Evolutionary conservation across 2,113 vertebrate species (phyloP).

Genomic region (Nycticryphes semicollaris): DNA sequence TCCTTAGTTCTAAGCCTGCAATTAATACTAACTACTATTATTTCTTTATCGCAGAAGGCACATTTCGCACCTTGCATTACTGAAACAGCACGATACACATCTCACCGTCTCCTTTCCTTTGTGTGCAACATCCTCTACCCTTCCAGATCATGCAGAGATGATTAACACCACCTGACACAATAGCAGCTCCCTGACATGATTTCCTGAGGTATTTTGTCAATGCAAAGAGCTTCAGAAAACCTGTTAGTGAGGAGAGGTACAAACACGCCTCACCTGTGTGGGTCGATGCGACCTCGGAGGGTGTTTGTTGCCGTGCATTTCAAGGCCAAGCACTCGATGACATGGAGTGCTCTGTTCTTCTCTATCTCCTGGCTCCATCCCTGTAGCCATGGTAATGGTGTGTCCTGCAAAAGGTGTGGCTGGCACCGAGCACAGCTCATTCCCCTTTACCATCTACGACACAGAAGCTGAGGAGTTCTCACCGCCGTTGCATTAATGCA

Average conservation of each 20-base stretch:
- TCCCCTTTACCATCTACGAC: not conserved
- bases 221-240: not conserved
- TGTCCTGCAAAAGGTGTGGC: not conserved
- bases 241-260: not conserved
- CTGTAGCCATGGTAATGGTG: not conserved
- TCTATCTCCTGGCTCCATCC: not conserved
- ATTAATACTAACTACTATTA: not conserved
- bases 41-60: not conserved
- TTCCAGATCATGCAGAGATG: not conserved
- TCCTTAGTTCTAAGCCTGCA: not conserved
- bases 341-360: not conserved
- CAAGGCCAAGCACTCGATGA: not conserved
- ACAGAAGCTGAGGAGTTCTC: not conserved
- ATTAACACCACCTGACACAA: not conserved
- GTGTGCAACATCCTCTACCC: not conserved
- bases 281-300: rapidly evolving
- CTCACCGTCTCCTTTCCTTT: not conserved
- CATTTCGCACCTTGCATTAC: not conserved
- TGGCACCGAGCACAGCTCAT: rapidly evolving
- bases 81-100: not conserved
- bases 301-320: rapidly evolving
- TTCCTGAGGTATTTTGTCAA: not conserved
- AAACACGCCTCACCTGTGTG: not conserved
- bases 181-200: not conserved
- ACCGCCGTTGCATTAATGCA: rapidly evolving